Percentiles rank a stretch among this genome's conserved stretches.
These are phyloP conservation scores for Palythoa grandiflora DNA, from an alignment of 92 coral and sea anemone genomes.

Conservation along the genomic window DNA sequence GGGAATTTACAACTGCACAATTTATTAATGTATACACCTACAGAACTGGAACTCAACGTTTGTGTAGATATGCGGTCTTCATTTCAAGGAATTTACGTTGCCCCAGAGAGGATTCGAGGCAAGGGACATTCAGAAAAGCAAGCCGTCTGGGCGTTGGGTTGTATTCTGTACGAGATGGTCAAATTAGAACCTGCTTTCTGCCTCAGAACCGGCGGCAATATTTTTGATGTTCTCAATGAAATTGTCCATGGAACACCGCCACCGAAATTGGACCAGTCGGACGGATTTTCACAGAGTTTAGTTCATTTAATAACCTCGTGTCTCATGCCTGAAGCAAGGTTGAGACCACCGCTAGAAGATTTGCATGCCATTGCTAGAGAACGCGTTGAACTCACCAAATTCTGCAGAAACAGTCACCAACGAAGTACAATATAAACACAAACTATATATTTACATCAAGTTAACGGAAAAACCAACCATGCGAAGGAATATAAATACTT, in stretches of 20 bases:
- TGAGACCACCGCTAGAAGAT: slow-evolving; percentile 68
- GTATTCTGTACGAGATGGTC: slow-evolving; percentile 72
- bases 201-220: slow-evolving; percentile 47
- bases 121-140: slow-evolving; percentile 63
- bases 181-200: slow-evolving; percentile 72
- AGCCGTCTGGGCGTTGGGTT: slow-evolving; percentile 76
- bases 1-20: slow-evolving; percentile 77
- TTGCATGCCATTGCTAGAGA: slow-evolving; percentile 50
- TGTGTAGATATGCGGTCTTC: slow-evolving; percentile 62
- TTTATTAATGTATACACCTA: slow-evolving; percentile 68
- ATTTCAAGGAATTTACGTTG: slow-evolving; percentile 74
- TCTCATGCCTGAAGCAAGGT: slow-evolving; percentile 60
- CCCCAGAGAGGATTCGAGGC: slow-evolving; percentile 82
- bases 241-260: slow-evolving; percentile 79
- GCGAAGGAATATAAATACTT: background rate
- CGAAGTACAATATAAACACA: slow-evolving; percentile 42
- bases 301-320: slow-evolving; percentile 57
- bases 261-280: slow-evolving; percentile 53
- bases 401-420: slow-evolving; percentile 48
- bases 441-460: background rate
- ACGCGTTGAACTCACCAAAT: slow-evolving; percentile 42
- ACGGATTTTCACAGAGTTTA: slow-evolving; percentile 48
- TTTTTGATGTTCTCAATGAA: slow-evolving; percentile 68
- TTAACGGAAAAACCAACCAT: slow-evolving; percentile 21
- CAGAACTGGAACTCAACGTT: slow-evolving; percentile 61